Conservation (phyloP, 2,888 invertebrate genomes). For the Tyria jacobaeae region DNA sequence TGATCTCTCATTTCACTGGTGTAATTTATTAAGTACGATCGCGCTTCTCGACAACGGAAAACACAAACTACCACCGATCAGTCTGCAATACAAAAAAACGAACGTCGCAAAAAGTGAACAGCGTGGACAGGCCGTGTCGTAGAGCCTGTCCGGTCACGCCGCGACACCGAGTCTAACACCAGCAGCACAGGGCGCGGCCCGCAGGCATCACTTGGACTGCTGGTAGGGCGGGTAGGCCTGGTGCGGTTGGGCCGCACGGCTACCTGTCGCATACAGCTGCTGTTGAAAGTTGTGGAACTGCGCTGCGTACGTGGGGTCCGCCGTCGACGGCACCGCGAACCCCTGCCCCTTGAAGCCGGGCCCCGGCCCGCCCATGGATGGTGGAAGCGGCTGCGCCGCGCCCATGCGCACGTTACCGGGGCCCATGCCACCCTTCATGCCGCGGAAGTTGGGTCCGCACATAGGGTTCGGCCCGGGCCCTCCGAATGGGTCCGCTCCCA, state of each 20-base stretch:
- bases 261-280: constrained; percentile 94
- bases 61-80: constrained; percentile 51
- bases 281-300: constrained; percentile 98
- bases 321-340: constrained; percentile 94
- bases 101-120: constrained; percentile 42
- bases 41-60: constrained; percentile 38
- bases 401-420: constrained; percentile 71
- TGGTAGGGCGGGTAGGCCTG: constrained; percentile 80
- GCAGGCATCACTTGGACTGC: constrained; percentile 80
- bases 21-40: constrained; percentile 51
- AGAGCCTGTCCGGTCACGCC: constrained; percentile 10
- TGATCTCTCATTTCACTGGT: constrained; percentile 54
- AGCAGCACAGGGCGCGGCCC: constrained; percentile 39
- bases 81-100: constrained; percentile 48
- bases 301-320: constrained; percentile 97
- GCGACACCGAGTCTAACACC: constrained; percentile 24
- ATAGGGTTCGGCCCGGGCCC: constrained; percentile 62
- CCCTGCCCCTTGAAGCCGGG: constrained; percentile 91
- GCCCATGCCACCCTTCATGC: constrained; percentile 74
- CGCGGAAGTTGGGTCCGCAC: constrained; percentile 77
- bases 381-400: constrained; percentile 91
- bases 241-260: constrained; percentile 78
- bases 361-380: constrained; percentile 91
- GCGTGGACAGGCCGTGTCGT: constrained; percentile 25
- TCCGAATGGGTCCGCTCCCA: constrained; percentile 72